phyloP scores from a whole-genome alignment of 2,113 vertebrate genomes.

The Festucalex cinctus region DNA sequence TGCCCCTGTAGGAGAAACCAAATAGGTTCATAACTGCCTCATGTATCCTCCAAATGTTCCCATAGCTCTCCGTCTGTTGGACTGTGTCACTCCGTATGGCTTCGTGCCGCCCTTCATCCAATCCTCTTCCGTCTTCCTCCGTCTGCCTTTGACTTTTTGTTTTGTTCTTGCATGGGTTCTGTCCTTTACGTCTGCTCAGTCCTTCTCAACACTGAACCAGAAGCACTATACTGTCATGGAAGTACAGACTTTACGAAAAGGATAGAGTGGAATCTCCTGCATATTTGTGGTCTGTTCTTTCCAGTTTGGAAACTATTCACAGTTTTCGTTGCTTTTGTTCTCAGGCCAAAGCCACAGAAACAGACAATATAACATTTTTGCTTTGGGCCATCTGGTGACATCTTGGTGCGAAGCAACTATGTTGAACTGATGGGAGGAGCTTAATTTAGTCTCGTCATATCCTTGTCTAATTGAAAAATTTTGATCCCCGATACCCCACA shows the following conservation, averaged over 20 bases:
- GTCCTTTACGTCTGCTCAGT: slow-evolving; percentile 1
- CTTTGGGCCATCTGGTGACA: neutral
- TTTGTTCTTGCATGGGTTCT: neutral
- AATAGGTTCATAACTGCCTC: slow-evolving; percentile 71
- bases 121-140: slow-evolving; percentile 25
- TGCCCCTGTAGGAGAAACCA: slow-evolving; percentile 63
- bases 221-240: slow-evolving; percentile 27
- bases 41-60: slow-evolving; percentile 72
- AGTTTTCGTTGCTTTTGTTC: neutral
- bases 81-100: slow-evolving; percentile 65
- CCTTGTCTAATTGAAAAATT: too few species aligned
- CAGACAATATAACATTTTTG: neutral
- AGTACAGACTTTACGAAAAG: neutral
- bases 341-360: neutral
- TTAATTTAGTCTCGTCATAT: neutral
- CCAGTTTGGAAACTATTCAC: neutral
- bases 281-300: neutral
- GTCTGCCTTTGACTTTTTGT: slow-evolving; percentile 15
- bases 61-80: slow-evolving; percentile 63
- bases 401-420: neutral
- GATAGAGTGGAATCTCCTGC: too few species aligned
- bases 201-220: slow-evolving; percentile 24
- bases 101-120: slow-evolving; percentile 39
- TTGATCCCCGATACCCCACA: too few species aligned
- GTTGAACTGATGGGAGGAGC: neutral